Conservation (phyloP, 2,888 invertebrate genomes). For the Torymus aiolomorphi region DNA sequence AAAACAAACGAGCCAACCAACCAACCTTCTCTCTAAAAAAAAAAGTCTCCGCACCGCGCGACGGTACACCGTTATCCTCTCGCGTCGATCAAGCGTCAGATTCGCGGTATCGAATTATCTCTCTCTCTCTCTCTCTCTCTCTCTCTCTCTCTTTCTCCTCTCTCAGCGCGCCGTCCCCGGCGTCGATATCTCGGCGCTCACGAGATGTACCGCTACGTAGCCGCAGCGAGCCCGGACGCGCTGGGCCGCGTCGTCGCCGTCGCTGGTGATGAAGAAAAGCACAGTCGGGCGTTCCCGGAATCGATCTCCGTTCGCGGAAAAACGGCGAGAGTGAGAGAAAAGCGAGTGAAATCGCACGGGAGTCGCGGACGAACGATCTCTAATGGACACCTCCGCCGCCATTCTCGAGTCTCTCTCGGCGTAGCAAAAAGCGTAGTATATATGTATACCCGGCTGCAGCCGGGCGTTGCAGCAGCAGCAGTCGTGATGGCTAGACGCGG, state of each 20-base stretch:
- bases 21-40: not conserved
- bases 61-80: slow-evolving; percentile 42
- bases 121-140: not conserved
- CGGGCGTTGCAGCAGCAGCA: slow-evolving; percentile 13
- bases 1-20: too few relatives aligned
- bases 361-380: slow-evolving; percentile 62
- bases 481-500: not conserved
- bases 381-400: slow-evolving; percentile 56
- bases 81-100: slow-evolving; percentile 5
- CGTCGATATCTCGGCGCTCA: slow-evolving; percentile 8
- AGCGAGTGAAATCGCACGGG: slow-evolving; percentile 45
- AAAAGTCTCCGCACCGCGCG: slow-evolving; percentile 2
- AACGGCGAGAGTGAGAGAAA: slow-evolving; percentile 51
- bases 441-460: not conserved
- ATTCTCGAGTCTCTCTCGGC: not conserved
- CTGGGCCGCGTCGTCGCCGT: too few relatives aligned
- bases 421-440: slow-evolving; percentile 14
- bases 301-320: slow-evolving; percentile 51
- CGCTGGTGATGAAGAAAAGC: slow-evolving; percentile 23
- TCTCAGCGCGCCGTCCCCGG: not conserved
- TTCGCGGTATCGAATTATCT: slow-evolving; percentile 48
- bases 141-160: too few relatives aligned
- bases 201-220: slow-evolving; percentile 23
- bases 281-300: not conserved
- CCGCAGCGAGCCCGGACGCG: too few relatives aligned